Evolutionary conservation across 2,797 vertebrate genomes (phyloP).

Genomic region (Anguilla marmorata): DNA sequence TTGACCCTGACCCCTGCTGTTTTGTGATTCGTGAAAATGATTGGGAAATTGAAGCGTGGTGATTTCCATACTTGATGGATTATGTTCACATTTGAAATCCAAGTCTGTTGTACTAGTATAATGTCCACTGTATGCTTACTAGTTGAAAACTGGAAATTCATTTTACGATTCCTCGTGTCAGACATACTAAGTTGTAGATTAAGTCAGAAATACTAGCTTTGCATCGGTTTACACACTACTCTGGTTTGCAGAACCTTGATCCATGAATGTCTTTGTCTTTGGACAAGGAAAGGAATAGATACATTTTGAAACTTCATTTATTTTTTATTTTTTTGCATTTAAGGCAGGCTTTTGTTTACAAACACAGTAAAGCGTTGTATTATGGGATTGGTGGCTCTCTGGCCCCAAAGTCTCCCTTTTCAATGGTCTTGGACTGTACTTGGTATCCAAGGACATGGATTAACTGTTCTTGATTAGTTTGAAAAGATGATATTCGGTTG

Average conservation of each 20-base stretch:
- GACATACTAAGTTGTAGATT: not conserved
- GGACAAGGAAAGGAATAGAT: too few species aligned
- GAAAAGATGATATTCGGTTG: not conserved
- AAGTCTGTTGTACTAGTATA: not conserved
- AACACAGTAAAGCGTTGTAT: not conserved
- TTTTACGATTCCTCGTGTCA: not conserved
- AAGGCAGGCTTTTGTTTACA: too few species aligned
- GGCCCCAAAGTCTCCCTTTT: too few species aligned
- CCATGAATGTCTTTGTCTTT: not conserved
- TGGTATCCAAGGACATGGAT: not conserved
- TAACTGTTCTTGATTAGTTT: not conserved
- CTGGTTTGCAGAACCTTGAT: not conserved
- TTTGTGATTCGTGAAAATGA: not conserved
- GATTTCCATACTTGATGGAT: not conserved
- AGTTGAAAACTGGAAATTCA: slow-evolving; percentile 1
- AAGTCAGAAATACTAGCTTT: not conserved
- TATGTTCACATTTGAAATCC: not conserved
- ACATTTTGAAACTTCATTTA: not conserved
- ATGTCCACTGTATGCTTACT: not conserved
- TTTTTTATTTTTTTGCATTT: not conserved
- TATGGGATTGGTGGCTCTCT: not conserved
- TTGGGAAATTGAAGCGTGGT: not conserved
- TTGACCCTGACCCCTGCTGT: not conserved
- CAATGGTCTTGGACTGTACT: too few species aligned
- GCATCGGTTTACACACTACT: not conserved